Percentiles rank a stretch among this genome's conserved stretches.
These are phyloP conservation scores for Sycophila sp. DNA, from an alignment of 1,140 invertebrate genomes.

Conservation along the genomic window DNA sequence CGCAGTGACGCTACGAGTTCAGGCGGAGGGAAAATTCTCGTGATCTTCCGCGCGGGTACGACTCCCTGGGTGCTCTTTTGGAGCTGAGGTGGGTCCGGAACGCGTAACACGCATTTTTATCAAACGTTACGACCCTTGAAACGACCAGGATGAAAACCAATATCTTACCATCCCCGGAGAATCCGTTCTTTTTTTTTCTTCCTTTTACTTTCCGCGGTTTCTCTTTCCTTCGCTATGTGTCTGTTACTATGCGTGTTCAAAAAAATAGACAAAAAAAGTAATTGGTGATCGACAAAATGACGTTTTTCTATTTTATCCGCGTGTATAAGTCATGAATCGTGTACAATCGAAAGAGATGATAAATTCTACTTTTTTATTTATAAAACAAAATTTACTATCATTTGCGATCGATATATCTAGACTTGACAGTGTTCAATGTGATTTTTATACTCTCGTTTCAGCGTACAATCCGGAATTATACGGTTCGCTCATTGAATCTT, in stretches of 20 bases:
- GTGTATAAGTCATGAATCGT: neutral
- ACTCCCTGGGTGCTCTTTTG: constrained; percentile 62
- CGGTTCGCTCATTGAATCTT: too few species aligned
- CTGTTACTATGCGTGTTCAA: neutral
- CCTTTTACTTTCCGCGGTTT: constrained; percentile 38
- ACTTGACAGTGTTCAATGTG: too few species aligned
- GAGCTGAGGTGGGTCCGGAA: constrained; percentile 57
- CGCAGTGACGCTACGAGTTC: constrained; percentile 29
- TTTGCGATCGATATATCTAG: too few species aligned
- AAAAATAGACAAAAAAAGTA: neutral
- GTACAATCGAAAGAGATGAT: neutral
- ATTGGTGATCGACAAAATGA: neutral
- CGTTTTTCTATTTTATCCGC: too few species aligned
- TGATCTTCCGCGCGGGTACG: constrained; percentile 60
- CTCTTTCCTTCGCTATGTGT: constrained; percentile 14
- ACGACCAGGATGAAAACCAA: constrained; percentile 66
- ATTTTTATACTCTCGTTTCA: too few species aligned
- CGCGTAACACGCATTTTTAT: constrained; percentile 67
- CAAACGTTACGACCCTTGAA: constrained; percentile 65
- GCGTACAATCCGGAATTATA: too few species aligned
- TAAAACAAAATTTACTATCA: too few species aligned
- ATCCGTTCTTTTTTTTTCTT: constrained; percentile 46
- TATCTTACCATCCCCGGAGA: constrained; percentile 62
- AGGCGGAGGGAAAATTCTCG: constrained; percentile 62
- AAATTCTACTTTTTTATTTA: too few species aligned